Conservation (phyloP, 2,797 vertebrate species). For the Anguilla anguilla region DNA sequence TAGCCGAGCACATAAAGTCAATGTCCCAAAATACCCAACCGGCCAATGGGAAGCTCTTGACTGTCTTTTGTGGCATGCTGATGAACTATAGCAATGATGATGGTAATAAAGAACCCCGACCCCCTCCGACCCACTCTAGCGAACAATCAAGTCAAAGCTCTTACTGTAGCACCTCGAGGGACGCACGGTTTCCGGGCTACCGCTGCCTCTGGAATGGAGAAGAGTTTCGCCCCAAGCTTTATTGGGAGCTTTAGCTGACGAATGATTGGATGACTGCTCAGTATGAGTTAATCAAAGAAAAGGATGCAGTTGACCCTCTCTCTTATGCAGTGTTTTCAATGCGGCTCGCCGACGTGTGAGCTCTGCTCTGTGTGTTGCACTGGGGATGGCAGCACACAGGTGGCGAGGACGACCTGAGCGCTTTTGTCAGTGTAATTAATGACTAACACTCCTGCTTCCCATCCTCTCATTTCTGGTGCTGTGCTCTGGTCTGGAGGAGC, state of each 20-base stretch:
- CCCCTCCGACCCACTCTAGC: constrained; percentile 52
- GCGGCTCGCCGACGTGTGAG: background rate
- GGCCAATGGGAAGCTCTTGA: constrained; percentile 99
- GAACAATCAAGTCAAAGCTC: constrained; percentile 40
- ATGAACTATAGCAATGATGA: constrained; percentile 99
- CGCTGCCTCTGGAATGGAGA: background rate
- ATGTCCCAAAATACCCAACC: constrained; percentile 95
- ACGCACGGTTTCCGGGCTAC: background rate
- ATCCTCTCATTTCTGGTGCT: background rate
- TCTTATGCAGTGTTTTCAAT: background rate
- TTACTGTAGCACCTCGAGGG: constrained; percentile 3
- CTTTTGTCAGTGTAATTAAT: background rate
- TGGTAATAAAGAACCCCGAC: constrained; percentile 83
- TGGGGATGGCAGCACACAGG: background rate
- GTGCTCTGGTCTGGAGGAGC: background rate
- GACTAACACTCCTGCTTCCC: constrained; percentile 19
- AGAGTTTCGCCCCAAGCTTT: background rate
- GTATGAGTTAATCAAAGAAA: background rate
- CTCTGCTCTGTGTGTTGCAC: background rate
- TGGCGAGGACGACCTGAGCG: background rate
- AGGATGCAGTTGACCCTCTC: background rate
- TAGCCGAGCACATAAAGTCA: constrained; percentile 95
- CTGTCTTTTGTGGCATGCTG: constrained; percentile 99
- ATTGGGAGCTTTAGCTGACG: background rate
- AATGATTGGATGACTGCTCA: background rate